These are phyloP conservation scores for Phortica okadai DNA, from an alignment of 2,888 invertebrate species.

Conservation along the genomic window DNA sequence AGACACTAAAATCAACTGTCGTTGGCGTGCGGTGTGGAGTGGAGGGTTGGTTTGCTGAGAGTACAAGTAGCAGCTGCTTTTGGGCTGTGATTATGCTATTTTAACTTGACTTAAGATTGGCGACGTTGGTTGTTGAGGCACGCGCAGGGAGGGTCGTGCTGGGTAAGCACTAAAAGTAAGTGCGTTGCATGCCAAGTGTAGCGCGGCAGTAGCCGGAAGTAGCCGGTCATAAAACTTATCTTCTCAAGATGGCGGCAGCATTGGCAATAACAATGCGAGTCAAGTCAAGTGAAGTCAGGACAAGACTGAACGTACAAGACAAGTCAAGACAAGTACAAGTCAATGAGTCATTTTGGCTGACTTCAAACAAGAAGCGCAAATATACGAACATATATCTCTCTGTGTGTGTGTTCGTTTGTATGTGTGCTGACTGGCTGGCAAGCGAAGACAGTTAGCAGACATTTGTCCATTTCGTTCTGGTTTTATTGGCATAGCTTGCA, in stretches of 20 bases:
- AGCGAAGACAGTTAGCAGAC: slow-evolving; percentile 21
- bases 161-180: slow-evolving; percentile 14
- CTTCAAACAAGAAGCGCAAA: slow-evolving; percentile 2
- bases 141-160: background rate
- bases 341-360: slow-evolving; percentile 65
- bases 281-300: slow-evolving; percentile 27
- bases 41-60: background rate
- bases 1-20: background rate
- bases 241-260: slow-evolving; percentile 58
- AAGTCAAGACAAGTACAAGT: slow-evolving; percentile 54
- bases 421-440: slow-evolving; percentile 17
- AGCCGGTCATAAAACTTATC: slow-evolving; percentile 68
- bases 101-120: background rate
- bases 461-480: background rate
- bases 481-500: slow-evolving; percentile 52
- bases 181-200: slow-evolving; percentile 39
- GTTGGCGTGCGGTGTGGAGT: background rate
- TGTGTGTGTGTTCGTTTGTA: slow-evolving; percentile 25
- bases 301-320: slow-evolving; percentile 35
- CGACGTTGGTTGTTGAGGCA: background rate
- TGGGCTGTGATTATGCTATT: slow-evolving; percentile 12
- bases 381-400: background rate
- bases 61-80: background rate
- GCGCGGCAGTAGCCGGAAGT: slow-evolving; percentile 66
- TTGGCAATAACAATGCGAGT: slow-evolving; percentile 32